Conservation (phyloP, 2,888 invertebrate genomes). For the Sabatieria punctata region DNA sequence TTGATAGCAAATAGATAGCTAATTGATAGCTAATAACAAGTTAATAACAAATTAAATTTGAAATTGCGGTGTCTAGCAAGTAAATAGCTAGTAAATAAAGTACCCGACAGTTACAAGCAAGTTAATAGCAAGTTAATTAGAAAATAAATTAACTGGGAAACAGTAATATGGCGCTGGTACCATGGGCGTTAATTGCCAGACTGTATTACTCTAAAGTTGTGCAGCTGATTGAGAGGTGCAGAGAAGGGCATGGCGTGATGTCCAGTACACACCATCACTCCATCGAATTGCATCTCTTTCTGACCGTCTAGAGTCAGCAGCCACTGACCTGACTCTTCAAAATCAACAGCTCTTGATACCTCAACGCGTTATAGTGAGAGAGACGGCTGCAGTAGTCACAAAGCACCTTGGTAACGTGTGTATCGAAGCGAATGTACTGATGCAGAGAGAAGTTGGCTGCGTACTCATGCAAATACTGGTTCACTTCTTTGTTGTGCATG, state of each 20-base stretch:
- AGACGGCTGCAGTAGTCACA: no score
- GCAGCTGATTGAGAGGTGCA: slow-evolving; percentile 28
- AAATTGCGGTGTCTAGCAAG: no score
- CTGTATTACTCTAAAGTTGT: background rate
- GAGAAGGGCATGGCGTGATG: slow-evolving; percentile 36
- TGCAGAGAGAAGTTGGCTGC: slow-evolving; percentile 20
- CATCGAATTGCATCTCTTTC: slow-evolving; percentile 31
- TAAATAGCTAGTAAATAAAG: no score
- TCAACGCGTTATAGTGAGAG: slow-evolving; percentile 7
- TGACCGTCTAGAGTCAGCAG: slow-evolving; percentile 10
- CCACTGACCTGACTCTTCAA: slow-evolving; percentile 20
- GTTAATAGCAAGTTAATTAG: no score
- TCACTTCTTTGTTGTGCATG: slow-evolving; percentile 22
- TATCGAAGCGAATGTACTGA: slow-evolving; percentile 23
- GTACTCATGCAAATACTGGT: slow-evolving; percentile 22
- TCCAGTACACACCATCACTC: slow-evolving; percentile 39
- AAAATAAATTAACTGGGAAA: no score
- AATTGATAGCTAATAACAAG: no score
- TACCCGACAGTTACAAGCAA: no score
- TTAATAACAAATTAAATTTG: no score
- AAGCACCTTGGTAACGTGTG: slow-evolving; percentile 23
- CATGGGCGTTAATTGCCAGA: background rate
- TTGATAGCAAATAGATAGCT: no score
- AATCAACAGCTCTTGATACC: slow-evolving; percentile 10
- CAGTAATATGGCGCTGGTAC: no score